phyloP scores from a whole-genome alignment of 2,797 vertebrate genomes.

The Hipposideros larvatus region DNA sequence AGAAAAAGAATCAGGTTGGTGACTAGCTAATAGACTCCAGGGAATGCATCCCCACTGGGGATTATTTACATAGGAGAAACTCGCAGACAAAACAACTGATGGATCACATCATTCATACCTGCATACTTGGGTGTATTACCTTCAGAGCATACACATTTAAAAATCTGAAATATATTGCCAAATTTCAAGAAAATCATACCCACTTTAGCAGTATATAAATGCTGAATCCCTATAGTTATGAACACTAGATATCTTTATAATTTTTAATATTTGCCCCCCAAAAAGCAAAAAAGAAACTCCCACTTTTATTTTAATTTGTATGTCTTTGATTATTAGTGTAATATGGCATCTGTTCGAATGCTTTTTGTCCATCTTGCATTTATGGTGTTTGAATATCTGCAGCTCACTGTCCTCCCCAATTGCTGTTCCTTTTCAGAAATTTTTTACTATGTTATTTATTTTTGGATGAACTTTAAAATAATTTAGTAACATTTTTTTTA shows the following conservation, averaged over 20 bases:
- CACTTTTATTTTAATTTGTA: conserved; percentile 26
- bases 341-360: neutral
- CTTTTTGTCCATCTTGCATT: neutral
- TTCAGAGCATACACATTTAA: neutral
- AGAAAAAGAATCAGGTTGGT: neutral
- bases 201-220: neutral
- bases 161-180: neutral
- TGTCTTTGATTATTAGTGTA: neutral
- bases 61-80: conserved; percentile 48
- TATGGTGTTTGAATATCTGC: neutral
- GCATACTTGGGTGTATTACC: neutral
- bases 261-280: neutral
- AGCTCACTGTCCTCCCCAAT: neutral
- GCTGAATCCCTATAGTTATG: neutral
- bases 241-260: neutral
- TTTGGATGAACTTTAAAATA: neutral
- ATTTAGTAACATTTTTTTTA: neutral
- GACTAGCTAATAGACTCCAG: neutral
- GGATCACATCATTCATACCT: neutral
- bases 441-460: neutral
- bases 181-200: conserved; percentile 1
- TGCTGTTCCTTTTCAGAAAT: neutral
- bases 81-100: neutral
- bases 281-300: neutral
- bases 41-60: neutral